Percentiles rank a stretch among this genome's conserved stretches.
These are phyloP conservation scores for Drosophila neutralis DNA, from an alignment of 2,888 invertebrate species.

Conservation along the genomic window DNA sequence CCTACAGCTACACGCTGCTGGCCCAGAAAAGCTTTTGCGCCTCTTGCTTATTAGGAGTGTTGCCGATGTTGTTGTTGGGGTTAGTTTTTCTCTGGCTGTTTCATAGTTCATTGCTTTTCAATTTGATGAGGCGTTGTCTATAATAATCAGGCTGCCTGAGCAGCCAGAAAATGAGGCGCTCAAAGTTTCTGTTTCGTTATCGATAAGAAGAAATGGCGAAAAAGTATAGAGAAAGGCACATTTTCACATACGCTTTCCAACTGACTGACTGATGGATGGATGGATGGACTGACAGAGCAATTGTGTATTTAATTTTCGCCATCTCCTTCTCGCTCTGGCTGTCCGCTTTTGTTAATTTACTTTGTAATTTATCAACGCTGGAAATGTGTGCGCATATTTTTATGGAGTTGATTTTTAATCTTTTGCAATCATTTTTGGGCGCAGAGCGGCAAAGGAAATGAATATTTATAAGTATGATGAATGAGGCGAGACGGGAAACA, in stretches of 20 bases:
- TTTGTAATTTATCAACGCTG: conserved; percentile 80
- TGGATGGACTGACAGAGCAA: conserved; percentile 37
- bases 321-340: background rate
- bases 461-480: conserved; percentile 81
- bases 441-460: conserved; percentile 62
- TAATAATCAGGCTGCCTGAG: conserved; percentile 77
- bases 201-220: conserved; percentile 34
- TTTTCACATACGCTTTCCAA: conserved; percentile 44
- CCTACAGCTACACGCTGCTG: background rate
- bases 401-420: conserved; percentile 83
- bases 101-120: conserved; percentile 84
- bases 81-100: conserved; percentile 58
- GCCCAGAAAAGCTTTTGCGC: conserved; percentile 53
- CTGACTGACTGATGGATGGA: conserved; percentile 38
- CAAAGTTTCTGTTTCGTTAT: conserved; percentile 52
- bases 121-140: conserved; percentile 83
- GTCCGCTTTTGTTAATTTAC: conserved; percentile 72
- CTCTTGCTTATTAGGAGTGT: conserved; percentile 50
- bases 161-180: conserved; percentile 62
- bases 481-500: conserved; percentile 61
- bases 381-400: conserved; percentile 63
- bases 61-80: conserved; percentile 29
- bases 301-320: conserved; percentile 35
- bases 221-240: background rate
- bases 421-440: conserved; percentile 77